phyloP scores from a whole-genome alignment of 2,113 vertebrate species.

The Limnothrissa miodon region DNA sequence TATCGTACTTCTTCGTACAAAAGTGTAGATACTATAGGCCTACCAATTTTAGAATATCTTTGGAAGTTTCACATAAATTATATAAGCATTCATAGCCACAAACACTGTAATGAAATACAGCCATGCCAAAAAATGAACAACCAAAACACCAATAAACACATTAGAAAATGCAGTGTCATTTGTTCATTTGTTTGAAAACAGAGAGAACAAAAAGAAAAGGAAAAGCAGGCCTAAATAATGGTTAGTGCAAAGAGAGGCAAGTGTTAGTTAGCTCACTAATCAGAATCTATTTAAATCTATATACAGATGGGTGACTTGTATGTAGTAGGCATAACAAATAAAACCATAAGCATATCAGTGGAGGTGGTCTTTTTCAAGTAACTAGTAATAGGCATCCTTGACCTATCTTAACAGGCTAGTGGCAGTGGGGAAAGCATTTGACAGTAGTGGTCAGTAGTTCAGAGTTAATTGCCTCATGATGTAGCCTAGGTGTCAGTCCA shows the following conservation, averaged over 20 bases:
- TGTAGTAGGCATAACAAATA: too few relatives aligned
- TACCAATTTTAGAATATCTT: too few relatives aligned
- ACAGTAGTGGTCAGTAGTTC: not conserved
- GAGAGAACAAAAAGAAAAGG: not conserved
- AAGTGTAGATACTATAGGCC: too few relatives aligned
- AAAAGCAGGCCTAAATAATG: not conserved
- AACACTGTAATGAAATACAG: not conserved
- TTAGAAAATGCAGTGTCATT: not conserved
- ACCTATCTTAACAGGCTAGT: too few relatives aligned
- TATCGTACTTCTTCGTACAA: too few relatives aligned
- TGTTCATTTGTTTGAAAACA: not conserved
- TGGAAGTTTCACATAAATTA: too few relatives aligned
- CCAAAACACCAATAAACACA: not conserved
- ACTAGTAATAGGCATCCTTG: too few relatives aligned
- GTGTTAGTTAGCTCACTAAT: not conserved
- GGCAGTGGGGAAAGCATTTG: not conserved
- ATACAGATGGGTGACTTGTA: too few relatives aligned
- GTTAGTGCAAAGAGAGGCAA: not conserved
- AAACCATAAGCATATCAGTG: too few relatives aligned
- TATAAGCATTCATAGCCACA: too few relatives aligned
- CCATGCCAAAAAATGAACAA: not conserved
- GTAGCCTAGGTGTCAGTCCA: not conserved
- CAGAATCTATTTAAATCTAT: not conserved
- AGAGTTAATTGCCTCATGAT: not conserved
- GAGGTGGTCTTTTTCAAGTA: too few relatives aligned